Base-by-base conservation (phyloP, 2,797 vertebrate genomes). In the Capromys pilorides region DNA sequence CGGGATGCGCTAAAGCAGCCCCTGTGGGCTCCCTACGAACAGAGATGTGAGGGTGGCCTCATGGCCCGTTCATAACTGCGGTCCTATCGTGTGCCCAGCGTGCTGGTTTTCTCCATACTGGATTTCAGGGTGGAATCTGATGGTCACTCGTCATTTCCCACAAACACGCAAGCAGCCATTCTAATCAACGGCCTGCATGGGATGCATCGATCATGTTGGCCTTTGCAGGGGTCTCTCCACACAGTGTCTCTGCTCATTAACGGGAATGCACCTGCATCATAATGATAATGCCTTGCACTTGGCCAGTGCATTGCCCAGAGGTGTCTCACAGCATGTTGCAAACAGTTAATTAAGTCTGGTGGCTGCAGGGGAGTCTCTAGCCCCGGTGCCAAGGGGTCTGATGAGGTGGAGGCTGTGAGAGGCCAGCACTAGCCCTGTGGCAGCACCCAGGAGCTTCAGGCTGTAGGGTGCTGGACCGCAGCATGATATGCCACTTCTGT, bases 261-360 rank as follows among this genome's bases (percentile, higher is more conserved):
- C 86, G 87, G 79, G 64, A 88, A 61, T 87, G 94, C 36, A 82
- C 61, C 88, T 90, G 87, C 82, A 85, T 88, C 73, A 41, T 86
- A 90, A 97, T 84, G 94, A 96, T 92, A 93, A 96, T 94, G 93
- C 82, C 91, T 93, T 45, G 10, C 80, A 82, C 86, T 96, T 87
- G 91, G 45, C 91, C 94, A 84, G 87, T 45, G 39, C 69, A 84
- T 92, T 86, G 95, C 95, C 91, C 95, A 73, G 78, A 83, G 93
- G 85, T 84, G 82, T 96, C 95, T 96, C 92, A 73, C 79, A 97
- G 96, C 95, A 88, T 96, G 95, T 95, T 54, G 91, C 78, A 97
- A 97, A 95, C 92, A 91, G 89, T 96, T 96, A 96, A 96, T 97
- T 97, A 94, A 96, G 92, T 84, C 84, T 85, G 86, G 67, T 66